Evolutionary conservation across 2,888 invertebrate species (phyloP), one percentile per base, ranked within the genome.

Genomic region (Leucoma salicis): DNA sequence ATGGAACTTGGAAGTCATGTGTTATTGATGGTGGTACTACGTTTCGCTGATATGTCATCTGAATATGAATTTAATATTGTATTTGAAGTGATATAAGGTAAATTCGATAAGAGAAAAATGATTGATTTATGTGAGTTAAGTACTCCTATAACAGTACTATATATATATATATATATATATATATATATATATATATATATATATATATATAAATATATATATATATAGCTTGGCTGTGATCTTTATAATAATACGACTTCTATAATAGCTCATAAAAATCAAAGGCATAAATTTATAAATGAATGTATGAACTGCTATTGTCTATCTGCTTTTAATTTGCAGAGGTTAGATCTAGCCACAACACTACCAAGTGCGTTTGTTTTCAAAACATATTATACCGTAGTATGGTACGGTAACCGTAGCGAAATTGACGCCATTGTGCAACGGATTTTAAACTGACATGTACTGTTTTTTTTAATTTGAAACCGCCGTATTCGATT

Each of bases 361-460:
- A 60, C 61, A 63, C 25, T 13, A 39, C 45, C 46, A 61, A 56
- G 56, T 54, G 51, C 42, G 21, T 35, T 53, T 69, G 68, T 69
- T 69, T 60, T 67, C 36, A 67, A 59, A 69, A 69, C 68, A 63
- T 21, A 40, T 34, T 31, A 39, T 15, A 29, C 12, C 18, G 31
- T 31, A 45, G 39, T 45, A 14, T 10, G 14, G 18, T 24, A 35
- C 58, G 59, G 65, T 66, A 35, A 21, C 13, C 24, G 39, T 10
- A 42, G 45, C 42, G 52, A 43, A 24, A 43, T 18, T 46, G 39
- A 40, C 52, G 49, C 68, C 60, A 70, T 74, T 71, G 70, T 74
- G 61, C 32, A 35, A 16, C 25, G 28, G 24, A n/a, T 35, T 45
- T 28, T 38, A 13, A 39, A 35, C 24, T 16, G 31, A 14, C 15